Evolutionary conservation across 2,113 vertebrate genomes (phyloP).

Genomic region (Lichenostomus cassidix): DNA sequence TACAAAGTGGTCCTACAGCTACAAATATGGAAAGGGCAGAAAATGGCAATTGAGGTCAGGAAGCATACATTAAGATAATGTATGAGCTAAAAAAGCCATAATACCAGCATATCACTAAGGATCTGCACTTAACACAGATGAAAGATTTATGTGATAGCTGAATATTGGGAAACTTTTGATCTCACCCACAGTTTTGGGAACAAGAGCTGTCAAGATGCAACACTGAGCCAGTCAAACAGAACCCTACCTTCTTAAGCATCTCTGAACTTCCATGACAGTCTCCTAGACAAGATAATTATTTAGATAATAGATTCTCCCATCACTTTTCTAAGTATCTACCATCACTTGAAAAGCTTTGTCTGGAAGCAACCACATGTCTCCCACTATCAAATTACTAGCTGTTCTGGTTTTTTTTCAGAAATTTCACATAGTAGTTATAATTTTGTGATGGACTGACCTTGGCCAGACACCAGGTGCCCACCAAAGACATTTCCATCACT

Average conservation of each 20-base stretch:
- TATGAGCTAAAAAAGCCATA: background rate
- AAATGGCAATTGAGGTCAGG: background rate
- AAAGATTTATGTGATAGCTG: background rate
- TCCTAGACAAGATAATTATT: background rate
- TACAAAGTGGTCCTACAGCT: background rate
- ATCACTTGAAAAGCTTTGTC: background rate
- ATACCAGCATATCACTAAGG: background rate
- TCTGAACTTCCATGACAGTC: background rate
- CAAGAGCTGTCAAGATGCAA: background rate
- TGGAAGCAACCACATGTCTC: background rate
- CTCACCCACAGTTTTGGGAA: background rate
- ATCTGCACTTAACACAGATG: background rate
- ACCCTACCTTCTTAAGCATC: background rate
- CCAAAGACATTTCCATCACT: background rate
- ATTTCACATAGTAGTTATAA: background rate
- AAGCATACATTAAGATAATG: accelerated
- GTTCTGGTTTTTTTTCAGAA: background rate
- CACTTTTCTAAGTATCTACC: background rate
- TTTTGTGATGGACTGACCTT: background rate
- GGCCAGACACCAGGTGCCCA: background rate
- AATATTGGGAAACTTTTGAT: background rate
- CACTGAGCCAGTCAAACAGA: background rate
- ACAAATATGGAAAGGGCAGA: background rate
- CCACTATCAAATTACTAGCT: background rate
- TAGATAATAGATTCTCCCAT: background rate